These are phyloP conservation scores for Sminthurinus signatus DNA, from an alignment of 1,140 invertebrate species.

Conservation along the genomic window DNA sequence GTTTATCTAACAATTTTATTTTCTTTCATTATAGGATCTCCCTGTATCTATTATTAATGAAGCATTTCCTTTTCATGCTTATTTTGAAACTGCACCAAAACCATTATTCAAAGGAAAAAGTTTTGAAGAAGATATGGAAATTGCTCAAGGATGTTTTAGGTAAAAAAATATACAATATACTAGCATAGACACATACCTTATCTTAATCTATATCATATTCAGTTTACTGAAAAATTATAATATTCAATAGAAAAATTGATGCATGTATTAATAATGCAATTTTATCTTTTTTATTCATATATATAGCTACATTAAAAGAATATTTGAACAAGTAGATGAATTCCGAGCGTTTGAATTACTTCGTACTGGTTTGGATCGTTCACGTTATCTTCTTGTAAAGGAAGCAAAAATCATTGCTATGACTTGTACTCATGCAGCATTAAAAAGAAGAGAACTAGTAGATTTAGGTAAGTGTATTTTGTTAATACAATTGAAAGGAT, in stretches of 20 bases:
- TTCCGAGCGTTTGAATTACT: conserved; percentile 96
- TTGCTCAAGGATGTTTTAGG: conserved; percentile 87
- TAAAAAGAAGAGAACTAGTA: conserved; percentile 93
- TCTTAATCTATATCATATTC: neutral
- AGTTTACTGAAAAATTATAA: neutral
- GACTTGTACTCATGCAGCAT: conserved; percentile 99
- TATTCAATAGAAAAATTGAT: no score
- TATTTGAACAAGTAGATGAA: conserved; percentile 95
- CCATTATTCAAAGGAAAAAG: conserved; percentile 77
- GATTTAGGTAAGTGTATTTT: conserved; percentile 60
- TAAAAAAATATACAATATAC: no score
- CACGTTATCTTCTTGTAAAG: conserved; percentile 93
- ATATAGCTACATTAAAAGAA: conserved; percentile 83
- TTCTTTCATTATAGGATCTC: conserved; percentile 45
- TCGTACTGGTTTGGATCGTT: conserved; percentile 83
- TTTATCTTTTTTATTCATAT: no score
- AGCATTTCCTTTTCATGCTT: conserved; percentile 87
- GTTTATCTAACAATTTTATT: no score
- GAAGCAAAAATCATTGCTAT: conserved; percentile 99
- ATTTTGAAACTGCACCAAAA: conserved; percentile 86
- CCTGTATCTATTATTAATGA: conserved; percentile 50
- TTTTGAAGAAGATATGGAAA: conserved; percentile 81
- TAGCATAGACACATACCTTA: no score
- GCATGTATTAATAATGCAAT: no score
- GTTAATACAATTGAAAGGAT: neutral